Evolutionary conservation across 1,140 invertebrate species (phyloP).

Genomic region (Contarinia nasturtii): DNA sequence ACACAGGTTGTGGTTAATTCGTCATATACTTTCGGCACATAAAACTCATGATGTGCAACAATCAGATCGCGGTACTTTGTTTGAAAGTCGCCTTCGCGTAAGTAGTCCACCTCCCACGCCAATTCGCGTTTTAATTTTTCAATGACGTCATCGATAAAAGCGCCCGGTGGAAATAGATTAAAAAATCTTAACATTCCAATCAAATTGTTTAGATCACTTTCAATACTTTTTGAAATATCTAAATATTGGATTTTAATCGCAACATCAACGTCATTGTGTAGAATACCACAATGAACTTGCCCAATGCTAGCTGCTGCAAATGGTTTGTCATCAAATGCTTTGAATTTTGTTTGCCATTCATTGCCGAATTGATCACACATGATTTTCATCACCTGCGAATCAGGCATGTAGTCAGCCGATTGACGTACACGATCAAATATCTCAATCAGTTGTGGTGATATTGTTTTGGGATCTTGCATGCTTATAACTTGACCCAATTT

Average conservation of each 20-base stretch:
- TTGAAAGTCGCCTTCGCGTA: slow-evolving; percentile 78
- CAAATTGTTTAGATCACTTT: slow-evolving; percentile 96
- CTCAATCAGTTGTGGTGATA: slow-evolving; percentile 78
- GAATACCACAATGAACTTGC: slow-evolving; percentile 49
- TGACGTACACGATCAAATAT: slow-evolving; percentile 95
- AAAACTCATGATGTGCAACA: slow-evolving; percentile 56
- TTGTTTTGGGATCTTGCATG: slow-evolving; percentile 87
- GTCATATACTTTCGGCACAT: slow-evolving; percentile 66
- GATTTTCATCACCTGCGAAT: slow-evolving; percentile 85
- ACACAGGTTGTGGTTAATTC: slow-evolving; percentile 56
- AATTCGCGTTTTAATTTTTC: slow-evolving; percentile 86
- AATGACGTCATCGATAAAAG: slow-evolving; percentile 91
- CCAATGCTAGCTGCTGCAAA: slow-evolving; percentile 98
- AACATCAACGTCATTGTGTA: slow-evolving; percentile 59
- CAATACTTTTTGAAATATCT: slow-evolving; percentile 89
- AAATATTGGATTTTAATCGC: slow-evolving; percentile 98
- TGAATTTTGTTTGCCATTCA: slow-evolving; percentile 62
- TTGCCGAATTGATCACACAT: slow-evolving; percentile 61
- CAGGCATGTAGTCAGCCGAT: slow-evolving; percentile 98
- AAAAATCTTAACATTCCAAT: slow-evolving; percentile 69
- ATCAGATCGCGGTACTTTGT: slow-evolving; percentile 63
- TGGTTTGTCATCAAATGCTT: slow-evolving; percentile 79
- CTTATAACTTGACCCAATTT: slow-evolving; percentile 97
- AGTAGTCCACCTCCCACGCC: slow-evolving; percentile 93
- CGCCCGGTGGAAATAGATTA: slow-evolving; percentile 69